Evolutionary conservation across 2,797 vertebrate genomes (phyloP).

Genomic region (Buceros bicornis): DNA sequence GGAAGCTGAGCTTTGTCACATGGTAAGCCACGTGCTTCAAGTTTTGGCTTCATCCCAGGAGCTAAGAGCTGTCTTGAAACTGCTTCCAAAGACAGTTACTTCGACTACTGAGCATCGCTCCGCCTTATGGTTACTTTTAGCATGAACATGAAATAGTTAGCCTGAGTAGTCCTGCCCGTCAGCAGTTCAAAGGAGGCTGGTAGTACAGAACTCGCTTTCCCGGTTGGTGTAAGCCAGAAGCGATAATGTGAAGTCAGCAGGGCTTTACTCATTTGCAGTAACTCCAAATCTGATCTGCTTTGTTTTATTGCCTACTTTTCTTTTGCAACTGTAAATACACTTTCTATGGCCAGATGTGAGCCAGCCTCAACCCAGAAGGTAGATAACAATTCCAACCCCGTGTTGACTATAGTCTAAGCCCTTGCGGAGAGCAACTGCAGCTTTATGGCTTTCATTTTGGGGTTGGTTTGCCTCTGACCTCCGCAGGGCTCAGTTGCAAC

Average conservation of each 20-base stretch:
- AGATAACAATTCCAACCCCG: neutral
- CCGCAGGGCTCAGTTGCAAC: neutral
- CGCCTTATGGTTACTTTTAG: neutral
- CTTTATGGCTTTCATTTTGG: neutral
- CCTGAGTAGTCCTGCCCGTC: neutral
- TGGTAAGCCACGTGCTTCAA: neutral
- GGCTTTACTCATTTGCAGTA: neutral
- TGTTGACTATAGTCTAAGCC: neutral
- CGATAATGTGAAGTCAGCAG: neutral
- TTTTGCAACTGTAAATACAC: neutral
- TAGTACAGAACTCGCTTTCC: neutral
- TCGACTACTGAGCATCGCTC: neutral
- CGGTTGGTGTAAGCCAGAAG: neutral
- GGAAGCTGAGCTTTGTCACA: neutral
- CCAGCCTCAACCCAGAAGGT: neutral
- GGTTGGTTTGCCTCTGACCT: neutral
- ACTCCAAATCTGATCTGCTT: neutral
- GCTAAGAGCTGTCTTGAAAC: neutral
- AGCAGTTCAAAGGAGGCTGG: neutral
- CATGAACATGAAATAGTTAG: neutral
- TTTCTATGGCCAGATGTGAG: neutral
- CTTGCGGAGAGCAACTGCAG: neutral
- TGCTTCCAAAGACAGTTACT: neutral
- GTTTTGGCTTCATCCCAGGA: neutral
- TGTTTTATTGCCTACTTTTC: neutral